These are phyloP conservation scores for Emydura subglobosa DNA, from an alignment of 2,113 vertebrate species.

Conservation along the genomic window DNA sequence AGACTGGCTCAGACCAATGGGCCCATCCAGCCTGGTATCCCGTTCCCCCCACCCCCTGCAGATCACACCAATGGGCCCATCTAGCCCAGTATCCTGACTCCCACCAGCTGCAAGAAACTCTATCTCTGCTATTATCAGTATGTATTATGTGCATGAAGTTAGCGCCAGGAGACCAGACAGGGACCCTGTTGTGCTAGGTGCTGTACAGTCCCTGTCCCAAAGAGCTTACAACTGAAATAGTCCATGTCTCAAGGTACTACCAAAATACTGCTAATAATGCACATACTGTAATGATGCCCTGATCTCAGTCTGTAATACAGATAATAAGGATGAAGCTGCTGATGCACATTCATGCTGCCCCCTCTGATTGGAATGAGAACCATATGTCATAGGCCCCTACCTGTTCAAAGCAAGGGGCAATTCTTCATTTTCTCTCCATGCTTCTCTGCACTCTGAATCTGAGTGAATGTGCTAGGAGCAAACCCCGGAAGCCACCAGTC, in stretches of 20 bases:
- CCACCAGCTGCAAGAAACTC: not conserved
- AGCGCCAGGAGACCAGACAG: not conserved
- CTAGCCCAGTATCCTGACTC: not conserved
- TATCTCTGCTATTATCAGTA: not conserved
- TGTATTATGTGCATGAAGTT: not conserved
- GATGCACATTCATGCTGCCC: not conserved
- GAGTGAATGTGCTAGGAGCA: not conserved
- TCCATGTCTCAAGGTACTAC: not conserved
- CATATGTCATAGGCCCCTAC: not conserved
- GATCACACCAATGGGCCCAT: not conserved
- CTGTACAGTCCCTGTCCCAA: not conserved
- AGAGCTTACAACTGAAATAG: not conserved
- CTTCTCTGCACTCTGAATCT: not conserved
- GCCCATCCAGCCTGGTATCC: not conserved
- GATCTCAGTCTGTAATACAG: not conserved
- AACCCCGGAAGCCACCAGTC: not conserved
- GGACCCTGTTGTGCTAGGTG: not conserved
- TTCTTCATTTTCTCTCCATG: not conserved
- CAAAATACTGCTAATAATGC: not conserved
- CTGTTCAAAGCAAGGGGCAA: not conserved
- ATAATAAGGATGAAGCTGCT: not conserved
- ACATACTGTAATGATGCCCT: not conserved
- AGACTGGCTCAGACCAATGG: not conserved
- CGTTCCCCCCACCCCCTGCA: not conserved
- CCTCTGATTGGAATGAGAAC: not conserved